Base-by-base conservation (phyloP, 2,888 invertebrate species). In the Polylopha cassiicola region DNA sequence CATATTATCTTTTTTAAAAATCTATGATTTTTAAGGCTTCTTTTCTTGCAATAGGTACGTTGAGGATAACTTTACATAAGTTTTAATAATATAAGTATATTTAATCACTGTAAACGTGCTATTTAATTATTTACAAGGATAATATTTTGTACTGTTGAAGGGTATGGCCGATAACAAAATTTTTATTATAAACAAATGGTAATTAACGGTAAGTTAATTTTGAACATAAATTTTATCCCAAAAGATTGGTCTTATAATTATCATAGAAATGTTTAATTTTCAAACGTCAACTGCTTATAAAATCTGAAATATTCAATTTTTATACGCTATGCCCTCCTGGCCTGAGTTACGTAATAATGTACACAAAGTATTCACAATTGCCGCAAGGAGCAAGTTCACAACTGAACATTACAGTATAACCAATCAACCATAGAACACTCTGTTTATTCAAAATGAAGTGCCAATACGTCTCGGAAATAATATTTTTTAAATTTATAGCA, bases 21-120 rank as follows among this genome's bases (percentile, higher is more conserved):
- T 82, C 82, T 81, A 75, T 68, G 81, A 81, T 82, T 81, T 81
- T 84, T 80, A 85, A 85, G 81, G 82, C 82, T 79, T 73, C 61
- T 81, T 78, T 79, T 73, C 61, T 81, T 78, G 77, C 75, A 78
- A 30, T 41, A 41, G 73, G 75, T 80, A 79, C 71, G 66, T 73
- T 73, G 70, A 72, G 64, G 76, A 65, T 39, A 76, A 73, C 73
- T 71, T 74, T 79, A 78, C 77, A 77, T 73, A 74, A 72, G 75
- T 79, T 24, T 29, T 41, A 41, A 78, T 74, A 76, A 58, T 69
- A 73, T 73, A 78, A 76, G 75, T 81, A 78, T 77, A 69, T 65
- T 69, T 64, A 69, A 70, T 75, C 76, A 78, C 71, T 76, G 77
- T 74, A 65, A 61, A 71, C 64, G 65, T 73, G 68, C 69, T 68